Evolutionary conservation across 2,797 vertebrate species (phyloP).

Genomic region (Glyptemys insculpta): DNA sequence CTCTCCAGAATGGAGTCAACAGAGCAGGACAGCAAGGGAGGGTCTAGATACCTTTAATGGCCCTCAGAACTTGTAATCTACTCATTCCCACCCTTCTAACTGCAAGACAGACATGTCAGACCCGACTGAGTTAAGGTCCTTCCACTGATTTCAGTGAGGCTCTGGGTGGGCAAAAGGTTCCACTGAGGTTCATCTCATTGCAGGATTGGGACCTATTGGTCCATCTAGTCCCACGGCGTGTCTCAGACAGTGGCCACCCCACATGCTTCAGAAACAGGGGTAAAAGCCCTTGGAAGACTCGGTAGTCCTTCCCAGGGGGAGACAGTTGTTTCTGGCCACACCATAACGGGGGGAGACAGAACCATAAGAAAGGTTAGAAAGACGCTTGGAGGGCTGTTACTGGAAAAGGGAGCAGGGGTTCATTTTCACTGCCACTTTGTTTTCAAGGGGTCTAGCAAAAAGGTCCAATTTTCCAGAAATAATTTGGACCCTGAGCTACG

Average conservation of each 20-base stretch:
- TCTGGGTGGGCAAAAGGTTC: not conserved
- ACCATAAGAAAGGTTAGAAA: not conserved
- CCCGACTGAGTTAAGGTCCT: not conserved
- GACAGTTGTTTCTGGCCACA: not conserved
- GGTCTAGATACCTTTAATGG: not conserved
- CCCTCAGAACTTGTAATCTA: not conserved
- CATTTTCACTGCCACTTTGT: not conserved
- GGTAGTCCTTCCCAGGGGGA: not conserved
- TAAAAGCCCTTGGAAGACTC: not conserved
- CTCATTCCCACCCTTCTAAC: not conserved
- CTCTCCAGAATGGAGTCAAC: not conserved
- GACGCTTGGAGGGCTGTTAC: not conserved
- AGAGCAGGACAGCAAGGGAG: not conserved
- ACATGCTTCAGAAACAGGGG: not conserved
- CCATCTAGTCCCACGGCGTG: too few relatives aligned
- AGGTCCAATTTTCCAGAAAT: not conserved
- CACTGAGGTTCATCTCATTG: not conserved
- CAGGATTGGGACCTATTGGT: not conserved
- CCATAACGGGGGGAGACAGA: not conserved
- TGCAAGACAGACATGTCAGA: not conserved
- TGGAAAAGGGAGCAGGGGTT: not conserved
- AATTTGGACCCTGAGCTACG: not conserved
- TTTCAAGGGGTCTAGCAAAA: not conserved
- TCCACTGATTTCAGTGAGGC: not conserved
- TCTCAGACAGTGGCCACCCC: too few relatives aligned